Conservation (phyloP, 2,888 invertebrate species). For the Ectemnius cavifrons region DNA sequence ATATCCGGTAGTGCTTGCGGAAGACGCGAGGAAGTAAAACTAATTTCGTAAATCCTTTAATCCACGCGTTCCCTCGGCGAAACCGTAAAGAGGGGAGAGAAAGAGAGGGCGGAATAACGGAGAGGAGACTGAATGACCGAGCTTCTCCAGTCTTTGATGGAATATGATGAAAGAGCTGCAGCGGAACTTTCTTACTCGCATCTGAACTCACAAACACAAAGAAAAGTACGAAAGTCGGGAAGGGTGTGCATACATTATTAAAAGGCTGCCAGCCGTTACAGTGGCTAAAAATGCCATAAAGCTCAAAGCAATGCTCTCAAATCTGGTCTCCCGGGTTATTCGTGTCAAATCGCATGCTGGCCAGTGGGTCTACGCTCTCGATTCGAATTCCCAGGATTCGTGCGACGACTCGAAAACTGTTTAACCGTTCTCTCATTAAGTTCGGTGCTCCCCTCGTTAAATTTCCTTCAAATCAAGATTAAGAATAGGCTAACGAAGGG, state of each 20-base stretch:
- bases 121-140: conserved; percentile 54
- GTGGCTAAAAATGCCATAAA: no score
- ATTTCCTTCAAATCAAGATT: conserved; percentile 36
- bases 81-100: conserved; percentile 48
- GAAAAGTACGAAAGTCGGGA: no score
- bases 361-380: background rate
- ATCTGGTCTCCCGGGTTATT: background rate
- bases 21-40: conserved; percentile 64
- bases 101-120: no score
- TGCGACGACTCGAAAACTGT: conserved; percentile 26
- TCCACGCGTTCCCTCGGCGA: conserved; percentile 61
- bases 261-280: conserved; percentile 4
- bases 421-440: conserved; percentile 39
- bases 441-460: conserved; percentile 42
- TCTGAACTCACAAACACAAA: conserved; percentile 6
- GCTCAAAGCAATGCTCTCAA: no score
- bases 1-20: conserved; percentile 59
- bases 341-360: background rate
- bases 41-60: conserved; percentile 69
- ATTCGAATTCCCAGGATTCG: conserved; percentile 30
- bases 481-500: conserved; percentile 31
- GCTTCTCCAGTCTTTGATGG: conserved; percentile 67
- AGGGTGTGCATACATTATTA: conserved; percentile 36
- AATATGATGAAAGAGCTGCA: conserved; percentile 72
- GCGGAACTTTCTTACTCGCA: conserved; percentile 62